Evolutionary conservation across 2,888 invertebrate species (phyloP), one percentile per base, ranked within the genome.

Genomic region (Amorpha juglandis): DNA sequence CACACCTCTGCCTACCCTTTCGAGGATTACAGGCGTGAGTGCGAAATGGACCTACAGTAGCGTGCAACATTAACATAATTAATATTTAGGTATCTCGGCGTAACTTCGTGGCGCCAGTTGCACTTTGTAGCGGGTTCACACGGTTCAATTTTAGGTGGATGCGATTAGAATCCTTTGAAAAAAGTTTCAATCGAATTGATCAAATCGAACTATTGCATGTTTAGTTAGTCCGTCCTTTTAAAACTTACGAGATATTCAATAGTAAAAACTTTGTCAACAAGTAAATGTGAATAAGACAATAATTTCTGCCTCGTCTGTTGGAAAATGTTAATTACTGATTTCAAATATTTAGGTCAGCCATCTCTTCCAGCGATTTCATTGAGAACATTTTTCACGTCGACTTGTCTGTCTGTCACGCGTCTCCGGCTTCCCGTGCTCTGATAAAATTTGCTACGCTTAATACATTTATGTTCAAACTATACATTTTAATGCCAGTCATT

Each of bases 321-420:
- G 19, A 50, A 35, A 16, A 11, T 38, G 47, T 62, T 52, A 52
- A 67, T 63, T 64, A 62, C 21, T 64, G 53, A 64, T 45, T 62
- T 63, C 53, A 64, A 67, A 51, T 63, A 45, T 51, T 63, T 38
- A 64, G 27, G 45, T 55, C 65, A 55, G 62, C 63, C 62, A 70
- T 0, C 62, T 67, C 70, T 69, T 64, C 70, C 67, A 71, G 77
- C 71, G 68, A 72, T 80, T 78, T 78, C 76, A 81, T 78, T 74
- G 74, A 65, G 73, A 78, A 79, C 83, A 84, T 84, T 84, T 87
- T 84, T 85, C 81, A 84, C 78, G 74, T 75, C 72, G 74, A 68
- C 72, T 71, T 73, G 79, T 79, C 83, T 83, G 81, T 86, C 27
- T 3, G 27, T n/a, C 82, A 71, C 76, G 67, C 76, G 79, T 82